Evolutionary conservation across 1,140 invertebrate genomes (phyloP).

Genomic region (Theocolax elegans): DNA sequence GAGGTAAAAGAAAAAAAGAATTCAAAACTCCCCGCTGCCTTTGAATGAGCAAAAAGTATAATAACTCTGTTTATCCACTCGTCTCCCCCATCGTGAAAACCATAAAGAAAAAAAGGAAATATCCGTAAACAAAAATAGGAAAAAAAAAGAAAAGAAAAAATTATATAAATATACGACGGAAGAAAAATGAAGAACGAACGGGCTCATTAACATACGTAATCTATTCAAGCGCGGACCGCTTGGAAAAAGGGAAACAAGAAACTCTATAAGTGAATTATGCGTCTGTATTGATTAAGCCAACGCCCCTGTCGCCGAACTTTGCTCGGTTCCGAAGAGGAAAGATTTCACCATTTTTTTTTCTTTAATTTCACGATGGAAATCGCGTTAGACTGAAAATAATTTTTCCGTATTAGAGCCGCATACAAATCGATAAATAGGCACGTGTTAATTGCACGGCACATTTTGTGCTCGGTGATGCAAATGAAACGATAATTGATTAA

Average conservation of each 20-base stretch:
- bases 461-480: no score
- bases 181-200: conserved; percentile 12
- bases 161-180: no score
- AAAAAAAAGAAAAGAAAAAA: no score
- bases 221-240: conserved; percentile 30
- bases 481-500: no score
- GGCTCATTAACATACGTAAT: conserved; percentile 36
- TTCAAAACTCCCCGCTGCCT: background rate
- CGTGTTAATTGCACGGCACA: no score
- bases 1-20: no score
- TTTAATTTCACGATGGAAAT: background rate
- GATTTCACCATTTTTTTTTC: background rate
- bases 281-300: conserved; percentile 36
- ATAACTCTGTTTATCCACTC: conserved; percentile 29
- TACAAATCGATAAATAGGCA: background rate
- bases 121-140: background rate
- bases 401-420: conserved; percentile 14
- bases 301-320: conserved; percentile 10
- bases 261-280: conserved; percentile 34
- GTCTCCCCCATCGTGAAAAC: conserved; percentile 7
- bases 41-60: conserved; percentile 16
- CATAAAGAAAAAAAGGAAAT: background rate
- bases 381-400: conserved; percentile 26
- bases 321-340: background rate
- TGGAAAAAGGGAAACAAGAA: conserved; percentile 32